Evolutionary conservation across 2,797 vertebrate genomes (phyloP).

Genomic region (Pangasius macronema): DNA sequence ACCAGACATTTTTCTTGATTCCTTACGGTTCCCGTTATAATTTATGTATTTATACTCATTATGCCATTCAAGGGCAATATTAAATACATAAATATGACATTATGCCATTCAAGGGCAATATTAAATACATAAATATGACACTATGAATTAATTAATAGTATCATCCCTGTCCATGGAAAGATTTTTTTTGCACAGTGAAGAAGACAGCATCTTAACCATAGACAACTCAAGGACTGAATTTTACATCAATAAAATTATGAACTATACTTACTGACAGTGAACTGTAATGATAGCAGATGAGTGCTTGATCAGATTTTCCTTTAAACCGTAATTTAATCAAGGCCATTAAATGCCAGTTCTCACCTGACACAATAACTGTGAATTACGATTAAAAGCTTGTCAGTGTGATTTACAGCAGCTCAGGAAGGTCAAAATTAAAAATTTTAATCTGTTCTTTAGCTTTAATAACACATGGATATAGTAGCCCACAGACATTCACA

Average conservation of each 20-base stretch:
- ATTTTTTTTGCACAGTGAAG: not conserved
- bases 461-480: not conserved
- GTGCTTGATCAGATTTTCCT: not conserved
- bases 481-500: not conserved
- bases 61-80: not conserved
- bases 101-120: not conserved
- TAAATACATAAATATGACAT: not conserved
- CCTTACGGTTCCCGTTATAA: too few species aligned
- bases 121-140: not conserved
- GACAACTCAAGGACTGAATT: not conserved
- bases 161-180: not conserved
- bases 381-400: slow-evolving; percentile 5
- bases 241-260: not conserved
- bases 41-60: too few species aligned
- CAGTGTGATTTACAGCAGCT: not conserved
- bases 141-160: not conserved
- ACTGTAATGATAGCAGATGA: not conserved
- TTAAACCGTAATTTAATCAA: not conserved
- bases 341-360: not conserved
- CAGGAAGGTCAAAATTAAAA: not conserved
- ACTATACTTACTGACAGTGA: not conserved
- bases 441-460: not conserved
- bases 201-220: not conserved
- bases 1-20: too few species aligned
- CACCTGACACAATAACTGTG: not conserved